Conservation (phyloP, 2,113 vertebrate species). For the Prietella phreatophila region DNA sequence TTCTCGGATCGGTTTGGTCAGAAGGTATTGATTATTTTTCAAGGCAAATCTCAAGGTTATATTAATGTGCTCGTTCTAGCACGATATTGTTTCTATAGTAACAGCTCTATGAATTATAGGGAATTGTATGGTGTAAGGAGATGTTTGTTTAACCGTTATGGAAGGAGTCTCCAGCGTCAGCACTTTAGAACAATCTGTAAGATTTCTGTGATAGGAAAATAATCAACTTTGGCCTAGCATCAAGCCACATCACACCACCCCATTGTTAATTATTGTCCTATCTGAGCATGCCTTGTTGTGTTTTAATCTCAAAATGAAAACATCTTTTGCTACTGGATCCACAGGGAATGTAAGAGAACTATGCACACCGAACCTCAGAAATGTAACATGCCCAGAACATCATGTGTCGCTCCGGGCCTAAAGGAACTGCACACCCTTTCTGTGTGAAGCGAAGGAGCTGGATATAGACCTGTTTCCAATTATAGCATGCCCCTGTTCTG, state of each 20-base stretch:
- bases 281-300: neutral
- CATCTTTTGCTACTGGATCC: neutral
- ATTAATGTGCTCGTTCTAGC: neutral
- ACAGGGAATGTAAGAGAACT: neutral
- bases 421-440: conserved; percentile 26
- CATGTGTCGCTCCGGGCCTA: conserved; percentile 27
- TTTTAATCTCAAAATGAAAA: neutral
- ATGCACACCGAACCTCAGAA: neutral
- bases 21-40: neutral
- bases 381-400: conserved; percentile 23
- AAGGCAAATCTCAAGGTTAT: neutral
- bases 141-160: neutral
- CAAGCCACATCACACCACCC: neutral
- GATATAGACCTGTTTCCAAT: conserved; percentile 43
- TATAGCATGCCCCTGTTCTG: conserved; percentile 40
- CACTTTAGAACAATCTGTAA: neutral
- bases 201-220: neutral
- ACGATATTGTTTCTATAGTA: neutral
- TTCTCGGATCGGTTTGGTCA: neutral
- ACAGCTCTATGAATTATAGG: neutral
- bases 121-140: neutral
- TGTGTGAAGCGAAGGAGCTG: conserved; percentile 29
- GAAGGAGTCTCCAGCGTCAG: neutral
- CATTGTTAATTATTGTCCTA: neutral
- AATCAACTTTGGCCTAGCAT: neutral